Evolutionary conservation across 2,888 invertebrate species (phyloP), one percentile per base, ranked within the genome.

Genomic region (Therioaphis trifolii): DNA sequence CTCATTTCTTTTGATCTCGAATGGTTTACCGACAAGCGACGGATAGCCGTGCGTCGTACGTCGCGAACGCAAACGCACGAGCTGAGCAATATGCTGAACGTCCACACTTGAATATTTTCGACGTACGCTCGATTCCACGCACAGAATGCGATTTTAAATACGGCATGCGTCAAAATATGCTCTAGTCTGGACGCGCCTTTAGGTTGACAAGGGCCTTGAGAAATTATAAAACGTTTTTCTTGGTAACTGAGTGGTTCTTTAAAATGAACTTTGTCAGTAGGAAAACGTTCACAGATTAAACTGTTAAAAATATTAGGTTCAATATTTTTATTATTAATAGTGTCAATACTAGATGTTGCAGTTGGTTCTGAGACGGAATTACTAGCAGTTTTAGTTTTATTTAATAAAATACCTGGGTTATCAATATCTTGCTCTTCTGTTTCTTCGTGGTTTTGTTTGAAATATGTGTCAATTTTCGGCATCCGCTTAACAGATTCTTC

Each of bases 161-260:
- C n/a, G n/a, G n/a, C n/a, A n/a, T n/a, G n/a, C n/a, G n/a, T n/a
- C n/a, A n/a, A n/a, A n/a, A n/a, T n/a, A n/a, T n/a, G n/a, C n/a
- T n/a, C n/a, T n/a, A n/a, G n/a, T n/a, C n/a, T n/a, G n/a, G n/a
- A n/a, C n/a, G n/a, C n/a, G n/a, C 78, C 66, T 49, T 49, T 66
- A 68, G 78, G 78, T 40, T 68, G 78, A 78, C 68, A 68, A 78
- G 78, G 21, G 1, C 49, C 52, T 52, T 78, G 68, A 68, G 21
- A 68, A 78, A 68, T 78, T 2, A 78, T 78, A 78, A 78, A 78
- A 68, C 68, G 29, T 78, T 78, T 78, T 68, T 78, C 66, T 78
- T 52, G 52, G 63, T 68, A 35, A 14, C 7, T 68, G 40, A 68
- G 35, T 35, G 35, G 78, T 76, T 76, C 43, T 61, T 76, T 76